Base-by-base conservation (phyloP, 2,113 vertebrate species). In the Phyllopteryx taeniolatus region DNA sequence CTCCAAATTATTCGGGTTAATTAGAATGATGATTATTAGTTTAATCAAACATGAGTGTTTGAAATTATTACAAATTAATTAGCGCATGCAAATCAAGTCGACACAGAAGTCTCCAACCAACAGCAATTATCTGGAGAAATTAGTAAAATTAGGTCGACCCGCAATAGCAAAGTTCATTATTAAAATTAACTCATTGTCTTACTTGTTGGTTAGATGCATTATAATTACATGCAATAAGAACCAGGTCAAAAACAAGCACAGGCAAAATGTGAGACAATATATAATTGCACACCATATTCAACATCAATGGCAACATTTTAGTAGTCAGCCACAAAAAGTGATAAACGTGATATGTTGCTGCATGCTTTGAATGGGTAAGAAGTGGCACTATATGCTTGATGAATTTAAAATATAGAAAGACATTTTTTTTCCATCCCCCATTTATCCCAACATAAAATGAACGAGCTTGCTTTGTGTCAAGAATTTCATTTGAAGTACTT, bases 11-110 rank as follows among this genome's bases (percentile, higher is more conserved):
- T 90, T 90, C 75, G 80, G 88, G 85, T 92, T 91, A 82, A 92
- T 93, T 91, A 85, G 84, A 90, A 92, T 83, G 74, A 90, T 90
- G 89, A 91, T 85, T 85, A 91, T 89, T 91, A 86, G 88, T 92
- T 91, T 92, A 93, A 93, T 93, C 89, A 92, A 88, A 2, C 83
- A 71, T 83, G 72, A 73, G 70, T 70, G 67, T 61, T 61, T 70
- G 69, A 74, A 83, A 73, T 90, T 88, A 82, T 86, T 85, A 91
- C 86, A 88, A 91, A 92, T 91, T 92, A 93, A 93, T 93, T 92
- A 93, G 87, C 77, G 75, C 82, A 89, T 90, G 89, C 89, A 91
- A 93, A 93, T 92, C 86, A 82, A 78, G 76, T 87, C 78, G 76
- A 70, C 53, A 42, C 4, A 5, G 27, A n/a, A 35, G 19, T 8